phyloP scores from a whole-genome alignment of 2,888 invertebrate species.

The Ornithoptera priamus region DNA sequence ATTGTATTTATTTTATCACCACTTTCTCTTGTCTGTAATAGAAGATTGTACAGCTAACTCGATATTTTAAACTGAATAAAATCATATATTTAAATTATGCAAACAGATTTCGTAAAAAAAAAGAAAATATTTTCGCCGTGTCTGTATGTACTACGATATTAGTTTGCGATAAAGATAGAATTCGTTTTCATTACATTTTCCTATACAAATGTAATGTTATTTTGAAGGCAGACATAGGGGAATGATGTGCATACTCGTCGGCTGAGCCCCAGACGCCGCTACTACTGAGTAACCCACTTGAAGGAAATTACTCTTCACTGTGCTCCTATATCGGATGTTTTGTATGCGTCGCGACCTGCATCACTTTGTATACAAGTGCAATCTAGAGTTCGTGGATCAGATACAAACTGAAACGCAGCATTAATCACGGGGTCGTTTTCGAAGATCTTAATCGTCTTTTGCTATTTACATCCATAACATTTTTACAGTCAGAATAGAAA shows the following conservation, averaged over 20 bases:
- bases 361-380: slow-evolving; percentile 34
- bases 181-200: slow-evolving; percentile 18
- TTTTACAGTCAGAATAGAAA: background rate
- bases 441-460: background rate
- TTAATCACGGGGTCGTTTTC: slow-evolving; percentile 12
- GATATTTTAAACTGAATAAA: no score
- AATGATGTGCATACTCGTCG: slow-evolving; percentile 29
- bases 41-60: no score
- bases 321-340: slow-evolving; percentile 42
- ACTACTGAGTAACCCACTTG: slow-evolving; percentile 58
- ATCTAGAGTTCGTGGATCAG: slow-evolving; percentile 32
- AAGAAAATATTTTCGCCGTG: background rate
- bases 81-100: no score
- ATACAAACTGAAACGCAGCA: slow-evolving; percentile 33
- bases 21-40: background rate
- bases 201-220: slow-evolving; percentile 37
- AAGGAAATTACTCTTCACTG: slow-evolving; percentile 67
- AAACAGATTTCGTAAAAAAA: background rate
- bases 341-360: slow-evolving; percentile 39
- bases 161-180: slow-evolving; percentile 3
- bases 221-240: slow-evolving; percentile 37
- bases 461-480: background rate
- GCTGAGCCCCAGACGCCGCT: slow-evolving; percentile 31
- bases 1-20: no score
- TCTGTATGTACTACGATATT: background rate